These are phyloP conservation scores for Hypercompe scribonia DNA, from an alignment of 2,888 invertebrate genomes.

Conservation along the genomic window DNA sequence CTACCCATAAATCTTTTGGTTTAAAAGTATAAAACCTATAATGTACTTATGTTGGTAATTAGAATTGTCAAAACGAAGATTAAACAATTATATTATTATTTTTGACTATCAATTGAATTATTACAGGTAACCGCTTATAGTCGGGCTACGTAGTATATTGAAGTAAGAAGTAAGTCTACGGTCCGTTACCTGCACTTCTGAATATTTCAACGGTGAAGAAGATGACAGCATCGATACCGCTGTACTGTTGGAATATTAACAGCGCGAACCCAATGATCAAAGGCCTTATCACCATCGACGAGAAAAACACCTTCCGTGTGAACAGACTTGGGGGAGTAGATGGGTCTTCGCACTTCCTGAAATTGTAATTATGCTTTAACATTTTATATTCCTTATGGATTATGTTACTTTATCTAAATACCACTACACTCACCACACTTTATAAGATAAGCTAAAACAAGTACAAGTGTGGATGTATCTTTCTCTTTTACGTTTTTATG, in stretches of 20 bases:
- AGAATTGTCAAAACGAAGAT: not conserved
- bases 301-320: constrained; percentile 79
- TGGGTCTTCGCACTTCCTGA: constrained; percentile 62
- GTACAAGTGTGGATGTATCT: no score
- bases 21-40: not conserved
- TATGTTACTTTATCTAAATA: no score
- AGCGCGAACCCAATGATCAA: constrained; percentile 81
- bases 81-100: not conserved
- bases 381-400: no score
- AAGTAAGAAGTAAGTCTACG: not conserved
- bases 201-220: constrained; percentile 88
- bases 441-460: no score
- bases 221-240: constrained; percentile 87
- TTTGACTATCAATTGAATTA: not conserved
- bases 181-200: constrained; percentile 75
- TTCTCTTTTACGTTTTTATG: no score
- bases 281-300: constrained; percentile 80
- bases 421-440: no score
- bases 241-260: constrained; percentile 87
- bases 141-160: not conserved
- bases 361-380: constrained; percentile 25
- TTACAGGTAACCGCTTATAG: not conserved
- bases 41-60: not conserved
- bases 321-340: constrained; percentile 70
- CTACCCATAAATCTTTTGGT: not conserved